Base-by-base conservation (phyloP, 2,888 invertebrate species). In the Drosophila paranaensis region DNA sequence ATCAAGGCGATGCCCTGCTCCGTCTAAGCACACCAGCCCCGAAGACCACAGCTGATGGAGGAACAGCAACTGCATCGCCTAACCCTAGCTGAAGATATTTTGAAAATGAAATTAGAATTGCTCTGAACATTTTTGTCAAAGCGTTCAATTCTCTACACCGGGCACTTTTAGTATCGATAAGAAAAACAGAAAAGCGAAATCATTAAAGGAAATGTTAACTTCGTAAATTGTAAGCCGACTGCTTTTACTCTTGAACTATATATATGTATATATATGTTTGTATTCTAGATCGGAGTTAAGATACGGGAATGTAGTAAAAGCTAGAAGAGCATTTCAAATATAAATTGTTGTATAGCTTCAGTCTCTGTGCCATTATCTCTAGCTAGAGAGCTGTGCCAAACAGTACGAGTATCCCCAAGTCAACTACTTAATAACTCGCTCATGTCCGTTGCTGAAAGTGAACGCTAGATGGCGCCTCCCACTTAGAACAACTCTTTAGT, bases 1-100 rank as follows among this genome's bases (percentile, higher is more conserved):
- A 94, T 97, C 10, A 96, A 96, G 92, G 94, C 94, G 73, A 97
- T 96, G 96, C 97, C 97, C 61, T 82, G 86, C 14, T 66, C 89
- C n/a, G 43, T 63, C 11, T 89, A 76, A 63, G 39, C 4, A 0
- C 0, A 13, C 5, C 16, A 16, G 4, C 13, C 30, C 30, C n/a
- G 16, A 11, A 3, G 0, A 10, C 4, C 8, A 8, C 51, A 3
- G 40, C 5, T 27, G 11, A 40, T 27, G 39, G 48, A 16, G 30
- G 37, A 25, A 20, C 9, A 35, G 50, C 50, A 4, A 33, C 33
- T 10, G 50, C 50, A 16, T n/a, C 30, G 50, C 20, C 33, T 35
- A 50, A 50, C 35, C 16, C 35, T 50, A 35, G 8, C 50, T 50
- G 33, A 50, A 50, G 50, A 50, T 35, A 50, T 50, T 33, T 50